phyloP scores from a whole-genome alignment of 2,113 vertebrate species.

The Morone chrysops region DNA sequence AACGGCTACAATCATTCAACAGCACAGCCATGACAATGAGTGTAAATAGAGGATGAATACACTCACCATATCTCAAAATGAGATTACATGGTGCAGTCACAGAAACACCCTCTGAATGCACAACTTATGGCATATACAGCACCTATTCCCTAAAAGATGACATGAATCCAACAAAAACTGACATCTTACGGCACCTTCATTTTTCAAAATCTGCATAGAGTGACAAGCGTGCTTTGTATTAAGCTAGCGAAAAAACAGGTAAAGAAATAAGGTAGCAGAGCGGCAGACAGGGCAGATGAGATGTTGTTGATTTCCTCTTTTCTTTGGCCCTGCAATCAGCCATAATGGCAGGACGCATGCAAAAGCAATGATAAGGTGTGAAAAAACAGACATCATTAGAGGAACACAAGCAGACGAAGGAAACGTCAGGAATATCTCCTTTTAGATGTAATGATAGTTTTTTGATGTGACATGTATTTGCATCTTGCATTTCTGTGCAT shows the following conservation, averaged over 20 bases:
- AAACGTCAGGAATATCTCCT: constrained; percentile 55
- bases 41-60: not conserved
- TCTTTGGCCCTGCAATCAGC: constrained; percentile 75
- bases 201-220: constrained; percentile 32
- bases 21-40: not conserved
- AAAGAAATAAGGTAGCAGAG: constrained; percentile 37
- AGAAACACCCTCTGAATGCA: constrained; percentile 10
- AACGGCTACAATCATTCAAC: not conserved
- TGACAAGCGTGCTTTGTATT: constrained; percentile 21
- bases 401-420: constrained; percentile 29
- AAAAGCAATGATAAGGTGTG: constrained; percentile 75
- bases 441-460: constrained; percentile 73
- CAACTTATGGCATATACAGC: constrained; percentile 6
- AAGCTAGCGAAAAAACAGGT: constrained; percentile 24
- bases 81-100: constrained; percentile 13
- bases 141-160: constrained; percentile 9
- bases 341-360: constrained; percentile 63
- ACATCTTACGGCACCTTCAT: constrained; percentile 1
- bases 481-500: constrained; percentile 48
- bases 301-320: constrained; percentile 64
- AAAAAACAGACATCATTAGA: constrained; percentile 73
- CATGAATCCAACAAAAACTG: constrained; percentile 19
- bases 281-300: constrained; percentile 51
- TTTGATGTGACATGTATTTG: constrained; percentile 63
- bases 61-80: not conserved